phyloP scores from a whole-genome alignment of 2,797 vertebrate genomes.

The Furcifer pardalis region DNA sequence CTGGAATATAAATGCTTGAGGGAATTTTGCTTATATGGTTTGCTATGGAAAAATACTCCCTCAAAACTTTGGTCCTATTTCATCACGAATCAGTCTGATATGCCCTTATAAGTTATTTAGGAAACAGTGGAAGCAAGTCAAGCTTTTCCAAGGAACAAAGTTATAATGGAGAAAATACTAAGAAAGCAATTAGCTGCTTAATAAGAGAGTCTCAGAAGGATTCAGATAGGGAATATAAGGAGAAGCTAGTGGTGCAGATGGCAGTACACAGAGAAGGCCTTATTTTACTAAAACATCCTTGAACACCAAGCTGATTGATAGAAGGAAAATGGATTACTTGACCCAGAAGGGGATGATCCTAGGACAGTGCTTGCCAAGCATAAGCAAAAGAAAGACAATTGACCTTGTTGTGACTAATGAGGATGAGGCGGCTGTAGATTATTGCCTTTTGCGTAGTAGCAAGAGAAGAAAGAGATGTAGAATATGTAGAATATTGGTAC shows the following conservation, averaged over 20 bases:
- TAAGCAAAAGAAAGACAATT: too few relatives aligned
- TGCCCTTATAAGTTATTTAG: not conserved
- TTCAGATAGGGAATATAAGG: too few relatives aligned
- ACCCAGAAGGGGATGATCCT: not conserved
- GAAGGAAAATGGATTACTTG: not conserved
- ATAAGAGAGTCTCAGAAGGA: too few relatives aligned
- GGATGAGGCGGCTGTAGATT: too few relatives aligned
- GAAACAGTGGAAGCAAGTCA: not conserved
- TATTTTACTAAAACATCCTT: constrained; percentile 38
- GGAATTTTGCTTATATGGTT: not conserved
- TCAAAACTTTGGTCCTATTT: not conserved
- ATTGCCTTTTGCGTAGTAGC: too few relatives aligned
- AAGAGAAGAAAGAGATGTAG: too few relatives aligned
- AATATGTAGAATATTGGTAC: not conserved
- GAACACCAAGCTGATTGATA: too few relatives aligned
- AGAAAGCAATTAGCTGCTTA: too few relatives aligned
- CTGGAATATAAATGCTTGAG: not conserved
- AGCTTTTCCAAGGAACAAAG: not conserved
- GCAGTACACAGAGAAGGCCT: constrained; percentile 28
- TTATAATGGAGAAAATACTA: too few relatives aligned
- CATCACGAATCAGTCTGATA: not conserved
- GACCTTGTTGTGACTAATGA: too few relatives aligned
- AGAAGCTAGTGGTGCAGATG: too few relatives aligned
- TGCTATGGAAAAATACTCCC: not conserved
- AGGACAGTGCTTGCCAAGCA: too few relatives aligned